A percentile compares a stretch with the other conserved stretches of the same genome.
Evolutionary conservation across 2,113 vertebrate genomes (phyloP).

Genomic region (Tetraodon nigroviridis): DNA sequence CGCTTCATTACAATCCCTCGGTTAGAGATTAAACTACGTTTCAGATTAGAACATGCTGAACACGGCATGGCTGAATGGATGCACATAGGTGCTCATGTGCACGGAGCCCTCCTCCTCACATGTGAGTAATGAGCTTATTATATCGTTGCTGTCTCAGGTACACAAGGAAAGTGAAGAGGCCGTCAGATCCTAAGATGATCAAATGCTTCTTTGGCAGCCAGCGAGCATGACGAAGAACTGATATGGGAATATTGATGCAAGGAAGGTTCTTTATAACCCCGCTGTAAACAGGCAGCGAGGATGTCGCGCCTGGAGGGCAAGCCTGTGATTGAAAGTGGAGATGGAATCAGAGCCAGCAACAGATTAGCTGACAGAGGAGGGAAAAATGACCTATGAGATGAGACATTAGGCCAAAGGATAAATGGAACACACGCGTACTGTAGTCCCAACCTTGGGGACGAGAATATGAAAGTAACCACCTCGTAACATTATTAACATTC

Average conservation of each 20-base stretch:
- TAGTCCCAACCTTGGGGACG: neutral
- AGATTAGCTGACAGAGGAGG: slow-evolving; percentile 45
- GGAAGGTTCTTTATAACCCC: slow-evolving; percentile 54
- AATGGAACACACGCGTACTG: slow-evolving; percentile 21
- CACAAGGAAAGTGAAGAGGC: slow-evolving; percentile 41
- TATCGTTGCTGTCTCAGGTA: slow-evolving; percentile 27
- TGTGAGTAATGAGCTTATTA: slow-evolving; percentile 46
- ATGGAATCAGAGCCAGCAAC: slow-evolving; percentile 56
- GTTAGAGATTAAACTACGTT: slow-evolving; percentile 33
- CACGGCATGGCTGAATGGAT: slow-evolving; percentile 7
- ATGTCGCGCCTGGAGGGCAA: slow-evolving; percentile 55
- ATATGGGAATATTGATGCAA: slow-evolving; percentile 64
- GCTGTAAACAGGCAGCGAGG: slow-evolving; percentile 55
- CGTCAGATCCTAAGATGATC: slow-evolving; percentile 42
- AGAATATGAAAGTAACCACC: too few relatives aligned
- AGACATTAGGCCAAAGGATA: slow-evolving; percentile 31
- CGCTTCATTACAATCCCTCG: slow-evolving; percentile 30
- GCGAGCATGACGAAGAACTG: slow-evolving; percentile 41
- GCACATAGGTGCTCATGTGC: slow-evolving; percentile 8
- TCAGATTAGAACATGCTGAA: slow-evolving; percentile 9
- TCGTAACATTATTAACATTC: neutral
- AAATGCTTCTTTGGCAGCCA: slow-evolving; percentile 35
- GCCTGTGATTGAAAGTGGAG: slow-evolving; percentile 59
- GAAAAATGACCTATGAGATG: slow-evolving; percentile 46
- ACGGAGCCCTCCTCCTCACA: slow-evolving; percentile 1